Conservation (phyloP, 2,888 invertebrate species). For the Zaprionus lineosus region DNA sequence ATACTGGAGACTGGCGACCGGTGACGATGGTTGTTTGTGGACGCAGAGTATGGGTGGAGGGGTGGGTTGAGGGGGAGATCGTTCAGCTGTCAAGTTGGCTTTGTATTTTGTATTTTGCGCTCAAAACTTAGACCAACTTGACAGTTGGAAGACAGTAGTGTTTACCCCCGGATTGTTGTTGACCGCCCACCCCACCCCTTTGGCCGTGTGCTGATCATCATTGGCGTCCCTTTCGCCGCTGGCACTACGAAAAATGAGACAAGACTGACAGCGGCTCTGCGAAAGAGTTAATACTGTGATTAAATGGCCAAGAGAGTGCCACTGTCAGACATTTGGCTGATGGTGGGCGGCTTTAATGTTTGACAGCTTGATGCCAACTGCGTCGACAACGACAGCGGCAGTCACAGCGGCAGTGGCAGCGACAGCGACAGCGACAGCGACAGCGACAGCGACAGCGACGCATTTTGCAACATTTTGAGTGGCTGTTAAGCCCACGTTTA, state of each 20-base stretch:
- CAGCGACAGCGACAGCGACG: constrained; percentile 2
- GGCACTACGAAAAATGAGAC: constrained; percentile 53
- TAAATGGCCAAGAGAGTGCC: constrained; percentile 75
- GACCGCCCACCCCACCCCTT: too few relatives aligned
- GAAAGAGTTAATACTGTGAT: constrained; percentile 80
- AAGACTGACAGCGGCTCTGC: constrained; percentile 80
- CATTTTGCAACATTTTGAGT: constrained; percentile 27
- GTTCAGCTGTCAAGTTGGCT: constrained; percentile 73
- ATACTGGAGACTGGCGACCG: not conserved
- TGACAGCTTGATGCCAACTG: constrained; percentile 52
- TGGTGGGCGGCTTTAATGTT: constrained; percentile 58
- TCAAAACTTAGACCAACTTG: constrained; percentile 74
- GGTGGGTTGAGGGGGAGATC: constrained; percentile 32
- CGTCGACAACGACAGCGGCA: constrained; percentile 5
- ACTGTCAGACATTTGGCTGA: constrained; percentile 63
- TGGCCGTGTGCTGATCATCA: not conserved
- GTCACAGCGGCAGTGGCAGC: not conserved
- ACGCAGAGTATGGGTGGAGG: not conserved
- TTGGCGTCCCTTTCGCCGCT: not conserved
- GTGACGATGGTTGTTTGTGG: too few relatives aligned
- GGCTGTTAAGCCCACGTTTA: constrained; percentile 28
- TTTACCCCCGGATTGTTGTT: constrained; percentile 50
- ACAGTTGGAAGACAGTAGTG: constrained; percentile 77
- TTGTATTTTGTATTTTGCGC: constrained; percentile 71
- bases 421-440: not conserved